A percentile compares a stretch with the other conserved stretches of the same genome.
Evolutionary conservation across 2,888 invertebrate species (phyloP).

Genomic region (Mesorhabditis spiculigera): DNA sequence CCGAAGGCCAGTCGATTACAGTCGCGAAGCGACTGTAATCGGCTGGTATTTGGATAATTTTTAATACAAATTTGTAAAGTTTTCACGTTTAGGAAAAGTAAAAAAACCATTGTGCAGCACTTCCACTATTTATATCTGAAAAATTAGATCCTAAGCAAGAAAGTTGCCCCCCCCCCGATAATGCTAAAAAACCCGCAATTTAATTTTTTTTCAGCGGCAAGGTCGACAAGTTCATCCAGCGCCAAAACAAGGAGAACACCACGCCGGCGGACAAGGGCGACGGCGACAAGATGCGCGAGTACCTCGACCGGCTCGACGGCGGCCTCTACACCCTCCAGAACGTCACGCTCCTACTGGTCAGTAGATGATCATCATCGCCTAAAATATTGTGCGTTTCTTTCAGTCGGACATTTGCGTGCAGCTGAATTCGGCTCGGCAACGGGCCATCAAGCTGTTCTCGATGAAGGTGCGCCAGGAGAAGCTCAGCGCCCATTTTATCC

Average conservation of each 20-base stretch:
- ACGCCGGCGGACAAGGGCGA: background rate
- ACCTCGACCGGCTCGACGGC: conserved; percentile 77
- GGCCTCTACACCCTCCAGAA: conserved; percentile 89
- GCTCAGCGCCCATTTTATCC: conserved; percentile 33
- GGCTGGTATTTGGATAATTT: too few species aligned
- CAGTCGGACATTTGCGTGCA: conserved; percentile 63
- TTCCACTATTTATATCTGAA: background rate
- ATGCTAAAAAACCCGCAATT: background rate
- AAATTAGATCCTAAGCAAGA: too few species aligned
- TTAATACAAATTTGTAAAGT: too few species aligned
- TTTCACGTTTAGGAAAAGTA: too few species aligned
- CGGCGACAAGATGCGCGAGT: conserved; percentile 16
- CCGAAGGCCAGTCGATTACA: too few species aligned
- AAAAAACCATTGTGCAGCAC: background rate
- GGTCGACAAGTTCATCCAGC: background rate
- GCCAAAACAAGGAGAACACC: background rate
- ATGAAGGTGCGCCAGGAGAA: conserved; percentile 47
- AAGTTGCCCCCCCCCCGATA: too few species aligned
- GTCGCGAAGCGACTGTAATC: too few species aligned
- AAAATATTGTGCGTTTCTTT: background rate
- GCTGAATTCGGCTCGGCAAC: conserved; percentile 42
- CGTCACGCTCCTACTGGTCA: conserved; percentile 74
- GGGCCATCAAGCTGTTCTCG: conserved; percentile 44
- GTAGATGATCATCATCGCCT: background rate
- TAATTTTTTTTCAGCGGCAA: background rate